Evolutionary conservation across 2,797 vertebrate genomes (phyloP), one percentile per base, ranked within the genome.

Genomic region (Muscicapa striata): DNA sequence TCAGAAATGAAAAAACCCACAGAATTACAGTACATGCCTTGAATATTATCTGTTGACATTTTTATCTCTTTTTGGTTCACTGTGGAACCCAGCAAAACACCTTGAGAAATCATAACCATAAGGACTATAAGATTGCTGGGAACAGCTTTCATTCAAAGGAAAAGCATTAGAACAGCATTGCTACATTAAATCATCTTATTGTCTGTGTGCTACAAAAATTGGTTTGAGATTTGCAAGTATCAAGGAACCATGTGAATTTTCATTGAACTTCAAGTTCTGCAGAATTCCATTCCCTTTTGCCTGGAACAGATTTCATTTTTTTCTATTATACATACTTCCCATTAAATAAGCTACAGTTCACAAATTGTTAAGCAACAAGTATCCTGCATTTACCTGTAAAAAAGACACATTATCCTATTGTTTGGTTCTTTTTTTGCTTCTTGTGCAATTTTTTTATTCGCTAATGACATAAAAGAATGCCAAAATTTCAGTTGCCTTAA

Each of bases 371-470:
- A 58, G 15, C 34, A 87, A 68, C 20, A 87, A 57, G 38, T 38
- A 76, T 20, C 15, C 51, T 24, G 11, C 4, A 1, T 73, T 87
- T 58, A 75, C 38, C 38, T 22, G 26, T 26, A 80, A 22, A 81
- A 84, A 59, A 38, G 27, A 48, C 23, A 61, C 5, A 30, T 40
- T 38, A 61, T 12, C 16, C 18, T 30, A 76, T 30, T 41, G 70
- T 59, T 54, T 46, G 18, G 8, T 8, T 64, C 6, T n/a, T 41
- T 86, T 86, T 61, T 45, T 11, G 21, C 55, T 68, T 78, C 21
- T 58, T 4, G 0, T 8, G 10, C 2, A 30, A 61, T 81, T 62
- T 89, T 77, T 10, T 69, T 67, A 87, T 30, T 34, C 0, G 0
- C 38, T 58, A 82, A 48, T 14, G 5, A 45, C 16, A 34, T 34